Base-by-base conservation (phyloP, 1,140 invertebrate species). In the Aphelinus atriplicis region DNA sequence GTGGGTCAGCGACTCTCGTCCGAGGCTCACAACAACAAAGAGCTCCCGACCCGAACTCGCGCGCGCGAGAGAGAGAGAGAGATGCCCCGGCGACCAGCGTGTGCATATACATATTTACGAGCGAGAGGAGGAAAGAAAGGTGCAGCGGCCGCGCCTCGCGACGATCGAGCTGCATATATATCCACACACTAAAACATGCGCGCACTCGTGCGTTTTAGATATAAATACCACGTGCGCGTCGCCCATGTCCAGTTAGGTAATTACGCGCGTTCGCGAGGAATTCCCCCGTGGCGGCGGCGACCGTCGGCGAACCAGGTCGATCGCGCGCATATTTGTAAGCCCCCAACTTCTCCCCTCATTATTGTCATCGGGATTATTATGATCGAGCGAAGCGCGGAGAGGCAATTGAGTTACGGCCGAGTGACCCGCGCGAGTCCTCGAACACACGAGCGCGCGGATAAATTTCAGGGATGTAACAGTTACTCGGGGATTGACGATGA, bases 1-100 rank as follows among this genome's bases (percentile, higher is more conserved):
- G 86, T 88, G 84, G 87, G 87, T 88, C 87, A 88, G 84, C 84
- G 83, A 26, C 26, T 85, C 83, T 86, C 75, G 68, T 74, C 78
- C 80, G 79, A 9, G 46, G 10, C 57, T 47, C 63, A 61, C 4
- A 46, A 45, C 60, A 71, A 75, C 55, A 65, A 70, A 64, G 67
- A 64, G 26, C 26, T 26, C 26, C 26, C 26, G 26, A 26, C 26
- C 26, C 26, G 26, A 26, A 26, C 26, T 26, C 26, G 26, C 26
- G 26, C 26, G 26, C 26, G 26, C 26, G 26, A 0, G 26, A 26
- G 26, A 26, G 26, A 26, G 26, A 26, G 26, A 26, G 26, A 26
- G 26, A 26, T 26, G 26, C 26, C 26, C 26, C 26, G 26, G 26
- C 26, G 26, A 26, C 26, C 26, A 26, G 26, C 26, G 26, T 26